Base-by-base conservation (phyloP, 2,797 vertebrate species). In the Heliangelus exortis region DNA sequence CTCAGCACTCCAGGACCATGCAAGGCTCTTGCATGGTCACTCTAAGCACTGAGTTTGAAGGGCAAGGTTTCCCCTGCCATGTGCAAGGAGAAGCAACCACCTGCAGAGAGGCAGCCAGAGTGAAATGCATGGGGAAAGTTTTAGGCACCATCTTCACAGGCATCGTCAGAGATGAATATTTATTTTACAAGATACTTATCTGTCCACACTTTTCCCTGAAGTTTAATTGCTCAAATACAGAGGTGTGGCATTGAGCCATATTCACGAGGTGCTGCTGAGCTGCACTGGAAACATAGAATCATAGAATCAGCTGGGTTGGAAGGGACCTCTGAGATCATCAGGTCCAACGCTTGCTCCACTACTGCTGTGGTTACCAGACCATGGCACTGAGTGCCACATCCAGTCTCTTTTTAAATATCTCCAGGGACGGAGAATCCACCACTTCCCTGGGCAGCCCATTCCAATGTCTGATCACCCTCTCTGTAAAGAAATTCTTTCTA, bases 61-160 rank as follows among this genome's bases (percentile, higher is more conserved):
- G 3, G 1, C 15, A 26, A n/a, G 28, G 6, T 43, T 58, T 89
- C n/a, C 39, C 23, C 5, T 6, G 25, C 16, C 2, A 0, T 28
- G 31, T 54, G 28, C 43, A 29, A 61, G 41, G 25, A 77, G 58
- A 29, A 72, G 28, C 28, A 71, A 23, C 12, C 26, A 73, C 10
- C 23, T 47, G 34, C 8, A 6, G 51, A 67, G 43, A 55, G 25
- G 15, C 7, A 75, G 6, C 33, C 7, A 7, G 2, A 50, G 28
- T 5, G 2, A 91, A 86, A 88, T 12, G 31, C 18, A 21, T 22
- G 29, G 29, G 63, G 33, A 39, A 73, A 7, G 11, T 33, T 90
- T 75, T 31, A 62, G 12, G 12, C 18, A 50, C 7, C 39, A 76
- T 23, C 17, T 48, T 41, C 62, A 43, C 2, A 6, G 31, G 18